These are phyloP conservation scores for Allacma fusca DNA, from an alignment of 2,888 invertebrate species.

Conservation along the genomic window DNA sequence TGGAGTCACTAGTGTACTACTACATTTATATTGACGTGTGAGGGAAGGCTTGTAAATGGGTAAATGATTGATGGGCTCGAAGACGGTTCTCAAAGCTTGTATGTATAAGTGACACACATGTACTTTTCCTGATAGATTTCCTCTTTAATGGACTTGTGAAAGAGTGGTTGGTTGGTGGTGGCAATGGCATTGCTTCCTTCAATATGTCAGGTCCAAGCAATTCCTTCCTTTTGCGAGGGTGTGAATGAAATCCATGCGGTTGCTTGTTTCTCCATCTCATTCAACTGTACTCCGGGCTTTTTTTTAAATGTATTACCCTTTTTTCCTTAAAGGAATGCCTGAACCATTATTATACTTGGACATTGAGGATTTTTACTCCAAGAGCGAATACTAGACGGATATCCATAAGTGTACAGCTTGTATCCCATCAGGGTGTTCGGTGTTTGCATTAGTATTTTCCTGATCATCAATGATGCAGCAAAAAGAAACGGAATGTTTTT, in stretches of 20 bases:
- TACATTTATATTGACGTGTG: conserved; percentile 48
- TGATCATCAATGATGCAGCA: background rate
- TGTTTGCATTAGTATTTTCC: background rate
- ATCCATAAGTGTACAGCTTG: too few species aligned
- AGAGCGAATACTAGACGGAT: too few species aligned
- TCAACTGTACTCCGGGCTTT: background rate
- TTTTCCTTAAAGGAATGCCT: too few species aligned
- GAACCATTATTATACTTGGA: too few species aligned
- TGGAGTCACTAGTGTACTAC: conserved; percentile 20
- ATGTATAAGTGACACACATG: conserved; percentile 46
- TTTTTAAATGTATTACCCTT: too few species aligned
- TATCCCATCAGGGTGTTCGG: too few species aligned
- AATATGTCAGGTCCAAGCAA: background rate
- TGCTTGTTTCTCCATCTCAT: conserved; percentile 18
- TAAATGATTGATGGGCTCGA: conserved; percentile 47
- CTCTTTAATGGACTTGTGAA: conserved; percentile 45
- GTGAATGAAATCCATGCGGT: conserved; percentile 32
- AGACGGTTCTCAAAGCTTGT: conserved; percentile 37
- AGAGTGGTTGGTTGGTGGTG: conserved; percentile 21
- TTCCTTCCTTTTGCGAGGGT: conserved; percentile 34
- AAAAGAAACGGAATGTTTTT: too few species aligned
- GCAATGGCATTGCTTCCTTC: background rate
- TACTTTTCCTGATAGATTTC: conserved; percentile 47
- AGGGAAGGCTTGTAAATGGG: conserved; percentile 48
- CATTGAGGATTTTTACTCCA: too few species aligned